Conservation (phyloP, 2,797 vertebrate species). For the Chaetodon trifasciatus region DNA sequence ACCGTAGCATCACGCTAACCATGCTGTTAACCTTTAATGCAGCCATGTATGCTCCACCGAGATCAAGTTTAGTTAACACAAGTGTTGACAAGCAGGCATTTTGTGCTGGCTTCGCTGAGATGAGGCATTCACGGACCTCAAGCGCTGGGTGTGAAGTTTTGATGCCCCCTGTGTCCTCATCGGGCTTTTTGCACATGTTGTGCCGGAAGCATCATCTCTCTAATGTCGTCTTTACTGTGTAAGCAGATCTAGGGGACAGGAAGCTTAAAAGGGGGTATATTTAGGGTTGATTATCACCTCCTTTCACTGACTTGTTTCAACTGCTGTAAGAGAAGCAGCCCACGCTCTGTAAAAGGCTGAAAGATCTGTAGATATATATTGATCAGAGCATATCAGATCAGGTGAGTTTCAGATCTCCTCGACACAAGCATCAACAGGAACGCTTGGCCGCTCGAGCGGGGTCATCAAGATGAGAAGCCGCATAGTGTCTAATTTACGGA, state of each 20-base stretch:
- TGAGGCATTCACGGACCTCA: constrained; percentile 15
- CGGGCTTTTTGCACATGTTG: constrained; percentile 43
- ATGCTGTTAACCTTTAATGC: constrained; percentile 6
- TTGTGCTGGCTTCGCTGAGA: constrained; percentile 46
- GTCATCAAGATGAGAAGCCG: constrained; percentile 52
- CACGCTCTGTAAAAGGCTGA: constrained; percentile 15
- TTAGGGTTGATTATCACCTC: constrained; percentile 77
- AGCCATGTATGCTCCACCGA: not conserved
- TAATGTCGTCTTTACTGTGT: constrained; percentile 64
- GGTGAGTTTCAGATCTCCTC: constrained; percentile 26
- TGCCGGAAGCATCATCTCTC: constrained; percentile 63
- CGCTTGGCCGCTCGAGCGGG: constrained; percentile 1
- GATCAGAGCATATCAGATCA: constrained; percentile 22
- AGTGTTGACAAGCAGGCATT: constrained; percentile 32
- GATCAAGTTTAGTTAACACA: constrained; percentile 38
- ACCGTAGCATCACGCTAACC: constrained; percentile 19
- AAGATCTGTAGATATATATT: not conserved
- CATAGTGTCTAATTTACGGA: constrained; percentile 48
- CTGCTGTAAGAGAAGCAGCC: constrained; percentile 42
- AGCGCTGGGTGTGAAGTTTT: constrained; percentile 47
- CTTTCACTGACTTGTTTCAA: constrained; percentile 63
- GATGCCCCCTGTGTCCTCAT: constrained; percentile 27
- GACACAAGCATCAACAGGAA: not conserved
- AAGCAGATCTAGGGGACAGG: constrained; percentile 78
- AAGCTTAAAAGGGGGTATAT: constrained; percentile 78